Evolutionary conservation across 2,888 invertebrate genomes (phyloP).

Genomic region (Amiota minor): DNA sequence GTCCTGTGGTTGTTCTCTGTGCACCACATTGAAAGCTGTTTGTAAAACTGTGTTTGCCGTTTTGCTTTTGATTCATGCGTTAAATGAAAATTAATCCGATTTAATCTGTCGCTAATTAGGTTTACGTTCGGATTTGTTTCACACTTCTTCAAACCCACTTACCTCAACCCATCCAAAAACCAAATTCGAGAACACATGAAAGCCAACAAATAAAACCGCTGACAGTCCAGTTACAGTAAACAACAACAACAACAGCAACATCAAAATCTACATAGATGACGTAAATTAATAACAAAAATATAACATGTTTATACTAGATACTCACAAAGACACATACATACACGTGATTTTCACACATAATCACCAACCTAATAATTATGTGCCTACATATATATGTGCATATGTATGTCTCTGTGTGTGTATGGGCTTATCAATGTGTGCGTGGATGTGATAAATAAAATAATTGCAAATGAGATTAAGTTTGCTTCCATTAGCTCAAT

Average conservation of each 20-base stretch:
- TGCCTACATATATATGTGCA: not conserved
- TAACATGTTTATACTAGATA: conserved; percentile 13
- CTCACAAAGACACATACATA: not conserved
- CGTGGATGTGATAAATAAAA: not conserved
- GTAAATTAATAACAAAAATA: conserved; percentile 13
- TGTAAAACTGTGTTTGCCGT: not conserved
- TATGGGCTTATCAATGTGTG: too few species aligned
- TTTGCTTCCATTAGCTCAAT: not conserved
- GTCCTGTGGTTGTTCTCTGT: conserved; percentile 8
- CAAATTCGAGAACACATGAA: not conserved
- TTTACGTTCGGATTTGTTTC: conserved; percentile 66
- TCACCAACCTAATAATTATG: not conserved
- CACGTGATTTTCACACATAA: not conserved
- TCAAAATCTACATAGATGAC: not conserved
- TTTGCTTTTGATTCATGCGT: conserved; percentile 62
- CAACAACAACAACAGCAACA: too few species aligned
- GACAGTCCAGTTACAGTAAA: not conserved
- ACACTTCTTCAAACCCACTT: conserved; percentile 48
- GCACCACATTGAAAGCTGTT: not conserved
- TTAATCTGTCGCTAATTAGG: conserved; percentile 68
- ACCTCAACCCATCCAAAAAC: not conserved
- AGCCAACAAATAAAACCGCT: not conserved
- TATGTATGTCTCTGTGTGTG: not conserved
- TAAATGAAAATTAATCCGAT: conserved; percentile 68
- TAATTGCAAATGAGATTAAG: conserved; percentile 19